phyloP scores from a whole-genome alignment of 2,113 vertebrate species.

The Nestor notabilis region DNA sequence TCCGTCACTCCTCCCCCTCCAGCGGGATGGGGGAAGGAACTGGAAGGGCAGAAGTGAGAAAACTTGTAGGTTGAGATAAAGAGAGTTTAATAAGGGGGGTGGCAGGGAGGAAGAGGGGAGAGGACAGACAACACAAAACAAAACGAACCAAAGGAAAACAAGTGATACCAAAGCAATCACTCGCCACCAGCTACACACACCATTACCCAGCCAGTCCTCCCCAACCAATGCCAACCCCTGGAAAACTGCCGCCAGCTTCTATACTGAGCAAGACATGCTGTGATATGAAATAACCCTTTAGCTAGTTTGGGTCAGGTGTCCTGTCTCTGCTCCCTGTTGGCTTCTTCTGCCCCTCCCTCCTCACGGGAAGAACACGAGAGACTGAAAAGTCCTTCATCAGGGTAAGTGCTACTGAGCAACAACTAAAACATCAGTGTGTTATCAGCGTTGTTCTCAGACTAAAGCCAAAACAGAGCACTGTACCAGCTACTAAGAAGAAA shows the following conservation, averaged over 20 bases:
- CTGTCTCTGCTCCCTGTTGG: background rate
- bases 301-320: background rate
- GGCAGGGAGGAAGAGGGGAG: background rate
- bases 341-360: background rate
- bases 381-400: background rate
- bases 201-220: background rate
- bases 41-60: background rate
- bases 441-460: background rate
- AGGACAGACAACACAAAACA: background rate
- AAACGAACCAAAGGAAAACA: background rate
- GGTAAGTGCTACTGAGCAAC: background rate
- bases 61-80: background rate
- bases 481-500: background rate
- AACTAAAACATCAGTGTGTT: background rate
- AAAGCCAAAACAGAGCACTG: background rate
- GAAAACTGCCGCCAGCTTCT: background rate
- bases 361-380: background rate
- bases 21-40: background rate
- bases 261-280: background rate
- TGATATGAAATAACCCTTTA: fast-evolving
- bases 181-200: background rate
- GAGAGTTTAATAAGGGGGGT: background rate
- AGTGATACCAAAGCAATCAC: background rate
- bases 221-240: background rate
- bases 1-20: background rate